Conservation (phyloP, 2,797 vertebrate genomes). For the Morelia viridis region DNA sequence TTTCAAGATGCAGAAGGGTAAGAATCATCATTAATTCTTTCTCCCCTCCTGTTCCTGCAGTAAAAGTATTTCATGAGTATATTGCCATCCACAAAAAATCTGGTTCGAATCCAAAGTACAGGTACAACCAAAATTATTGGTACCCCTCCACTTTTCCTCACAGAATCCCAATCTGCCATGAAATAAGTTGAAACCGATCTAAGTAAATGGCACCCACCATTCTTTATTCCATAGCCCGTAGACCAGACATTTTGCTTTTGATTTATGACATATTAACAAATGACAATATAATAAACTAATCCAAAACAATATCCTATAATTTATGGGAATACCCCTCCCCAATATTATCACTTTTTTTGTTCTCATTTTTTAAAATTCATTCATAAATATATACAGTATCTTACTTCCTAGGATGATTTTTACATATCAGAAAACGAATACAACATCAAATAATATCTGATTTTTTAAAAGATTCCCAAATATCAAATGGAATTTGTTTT, state of each 20-base stretch:
- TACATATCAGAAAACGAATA: background rate
- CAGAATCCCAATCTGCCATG: background rate
- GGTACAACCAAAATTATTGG: background rate
- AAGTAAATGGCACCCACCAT: background rate
- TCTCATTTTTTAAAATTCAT: background rate
- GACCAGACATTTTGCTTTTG: background rate
- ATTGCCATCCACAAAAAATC: background rate
- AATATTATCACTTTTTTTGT: background rate
- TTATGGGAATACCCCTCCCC: background rate
- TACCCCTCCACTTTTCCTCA: background rate
- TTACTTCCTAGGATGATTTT: constrained; percentile 28
- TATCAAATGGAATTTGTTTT: background rate
- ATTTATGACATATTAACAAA: background rate
- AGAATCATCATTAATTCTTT: background rate
- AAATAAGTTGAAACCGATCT: background rate
- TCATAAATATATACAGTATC: background rate
- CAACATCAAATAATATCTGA: background rate
- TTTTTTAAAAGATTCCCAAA: background rate
- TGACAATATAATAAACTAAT: background rate
- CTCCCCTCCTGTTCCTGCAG: background rate
- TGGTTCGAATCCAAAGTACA: background rate
- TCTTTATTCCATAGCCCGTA: background rate
- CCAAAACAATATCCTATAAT: background rate
- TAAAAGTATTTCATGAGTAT: background rate
- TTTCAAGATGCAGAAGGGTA: background rate